phyloP scores from a whole-genome alignment of 2,888 invertebrate genomes.

The Agriotes lineatus region DNA sequence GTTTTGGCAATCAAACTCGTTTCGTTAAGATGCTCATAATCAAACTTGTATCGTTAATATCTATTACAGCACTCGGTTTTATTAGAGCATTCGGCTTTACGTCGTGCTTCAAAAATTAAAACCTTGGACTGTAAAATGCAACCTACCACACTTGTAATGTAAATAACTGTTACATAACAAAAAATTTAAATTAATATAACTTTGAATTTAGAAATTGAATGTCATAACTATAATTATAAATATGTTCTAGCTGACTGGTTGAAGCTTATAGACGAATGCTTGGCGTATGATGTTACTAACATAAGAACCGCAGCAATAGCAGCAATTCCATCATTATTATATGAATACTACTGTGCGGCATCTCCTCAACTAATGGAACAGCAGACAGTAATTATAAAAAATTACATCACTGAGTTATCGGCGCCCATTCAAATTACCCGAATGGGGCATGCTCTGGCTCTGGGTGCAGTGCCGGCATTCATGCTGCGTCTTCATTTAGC shows the following conservation, averaged over 20 bases:
- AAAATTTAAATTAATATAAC: no score
- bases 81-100: no score
- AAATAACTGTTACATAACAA: no score
- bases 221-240: no score
- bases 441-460: constrained; percentile 88
- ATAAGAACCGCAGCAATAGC: constrained; percentile 81
- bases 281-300: constrained; percentile 77
- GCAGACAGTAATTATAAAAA: constrained; percentile 66
- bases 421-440: constrained; percentile 73
- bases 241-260: constrained; percentile 78
- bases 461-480: constrained; percentile 82
- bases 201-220: no score
- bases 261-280: constrained; percentile 80
- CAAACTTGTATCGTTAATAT: no score
- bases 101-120: no score
- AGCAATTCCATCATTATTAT: constrained; percentile 80
- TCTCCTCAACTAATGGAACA: constrained; percentile 60
- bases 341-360: constrained; percentile 70
- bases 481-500: constrained; percentile 71
- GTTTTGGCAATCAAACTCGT: no score
- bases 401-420: constrained; percentile 70
- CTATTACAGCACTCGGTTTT: no score
- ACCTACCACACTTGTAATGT: no score
- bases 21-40: no score
- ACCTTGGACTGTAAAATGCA: no score